These are phyloP conservation scores for Globicephala melas DNA, from an alignment of 2,113 vertebrate species.

Conservation along the genomic window DNA sequence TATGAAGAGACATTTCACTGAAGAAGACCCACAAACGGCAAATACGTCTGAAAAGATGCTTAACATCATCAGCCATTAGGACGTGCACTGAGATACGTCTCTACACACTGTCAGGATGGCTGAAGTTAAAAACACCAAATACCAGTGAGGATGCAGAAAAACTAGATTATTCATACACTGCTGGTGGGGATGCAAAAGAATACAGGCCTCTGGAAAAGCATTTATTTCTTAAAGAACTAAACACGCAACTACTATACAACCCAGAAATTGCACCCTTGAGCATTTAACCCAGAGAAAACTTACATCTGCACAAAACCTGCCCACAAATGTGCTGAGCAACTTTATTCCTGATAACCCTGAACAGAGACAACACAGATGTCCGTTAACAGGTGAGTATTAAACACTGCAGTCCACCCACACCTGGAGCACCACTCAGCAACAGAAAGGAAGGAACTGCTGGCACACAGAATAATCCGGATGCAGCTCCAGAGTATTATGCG, in stretches of 20 bases:
- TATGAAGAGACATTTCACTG: fast-evolving
- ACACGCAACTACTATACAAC: too few species aligned
- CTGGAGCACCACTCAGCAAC: too few species aligned
- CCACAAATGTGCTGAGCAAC: not conserved
- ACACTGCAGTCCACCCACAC: fast-evolving
- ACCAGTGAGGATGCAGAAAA: fast-evolving
- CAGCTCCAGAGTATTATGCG: not conserved
- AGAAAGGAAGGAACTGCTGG: not conserved
- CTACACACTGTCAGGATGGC: not conserved
- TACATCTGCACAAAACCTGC: not conserved
- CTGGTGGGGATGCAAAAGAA: fast-evolving
- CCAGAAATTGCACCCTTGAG: not conserved
- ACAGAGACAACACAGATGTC: not conserved
- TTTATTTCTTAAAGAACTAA: not conserved
- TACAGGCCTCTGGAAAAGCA: not conserved
- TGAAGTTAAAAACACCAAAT: fast-evolving
- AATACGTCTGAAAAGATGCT: fast-evolving
- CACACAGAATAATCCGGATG: fast-evolving
- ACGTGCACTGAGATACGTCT: fast-evolving
- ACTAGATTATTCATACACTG: fast-evolving
- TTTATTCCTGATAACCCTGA: not conserved
- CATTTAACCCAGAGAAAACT: not conserved
- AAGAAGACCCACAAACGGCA: fast-evolving
- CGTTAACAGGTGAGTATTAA: not conserved
- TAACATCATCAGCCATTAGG: fast-evolving